Conservation (phyloP, 2,888 invertebrate species). For the Anthophora plumipes region DNA sequence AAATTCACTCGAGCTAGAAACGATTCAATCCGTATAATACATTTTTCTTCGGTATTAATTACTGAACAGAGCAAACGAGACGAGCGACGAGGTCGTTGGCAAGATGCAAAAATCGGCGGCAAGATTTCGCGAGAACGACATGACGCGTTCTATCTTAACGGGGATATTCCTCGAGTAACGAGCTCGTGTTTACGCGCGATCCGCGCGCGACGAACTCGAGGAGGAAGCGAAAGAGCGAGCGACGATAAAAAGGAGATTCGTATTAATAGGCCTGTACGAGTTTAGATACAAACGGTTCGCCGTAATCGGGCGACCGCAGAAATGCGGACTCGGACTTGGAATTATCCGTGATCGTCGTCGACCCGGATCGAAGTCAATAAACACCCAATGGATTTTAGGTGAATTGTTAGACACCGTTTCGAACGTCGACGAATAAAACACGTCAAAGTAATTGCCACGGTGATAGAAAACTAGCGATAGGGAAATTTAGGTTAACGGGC, state of each 20-base stretch:
- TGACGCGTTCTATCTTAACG: conserved; percentile 38
- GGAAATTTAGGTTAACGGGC: not conserved
- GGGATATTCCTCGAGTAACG: conserved; percentile 78
- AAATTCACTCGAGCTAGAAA: conserved; percentile 1
- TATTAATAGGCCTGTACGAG: conserved; percentile 44
- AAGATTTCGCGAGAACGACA: conserved; percentile 20
- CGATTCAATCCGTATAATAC: not conserved
- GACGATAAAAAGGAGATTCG: conserved; percentile 52
- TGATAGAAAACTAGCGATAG: not conserved
- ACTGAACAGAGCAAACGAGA: not conserved
- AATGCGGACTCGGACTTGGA: not conserved
- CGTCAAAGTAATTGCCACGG: not conserved
- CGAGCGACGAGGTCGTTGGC: not conserved
- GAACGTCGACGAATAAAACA: not conserved
- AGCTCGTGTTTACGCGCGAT: conserved; percentile 70
- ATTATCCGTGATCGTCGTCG: conserved; percentile 7
- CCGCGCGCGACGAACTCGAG: conserved; percentile 39
- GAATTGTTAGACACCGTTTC: too few species aligned
- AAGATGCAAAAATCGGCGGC: conserved; percentile 43
- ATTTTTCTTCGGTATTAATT: not conserved
- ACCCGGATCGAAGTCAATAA: not conserved
- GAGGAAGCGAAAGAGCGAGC: conserved; percentile 39
- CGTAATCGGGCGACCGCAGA: conserved; percentile 22
- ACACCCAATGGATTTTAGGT: not conserved
- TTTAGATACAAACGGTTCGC: conserved; percentile 30